Evolutionary conservation across 2,113 vertebrate genomes (phyloP).

Genomic region (Ellobius talpinus): DNA sequence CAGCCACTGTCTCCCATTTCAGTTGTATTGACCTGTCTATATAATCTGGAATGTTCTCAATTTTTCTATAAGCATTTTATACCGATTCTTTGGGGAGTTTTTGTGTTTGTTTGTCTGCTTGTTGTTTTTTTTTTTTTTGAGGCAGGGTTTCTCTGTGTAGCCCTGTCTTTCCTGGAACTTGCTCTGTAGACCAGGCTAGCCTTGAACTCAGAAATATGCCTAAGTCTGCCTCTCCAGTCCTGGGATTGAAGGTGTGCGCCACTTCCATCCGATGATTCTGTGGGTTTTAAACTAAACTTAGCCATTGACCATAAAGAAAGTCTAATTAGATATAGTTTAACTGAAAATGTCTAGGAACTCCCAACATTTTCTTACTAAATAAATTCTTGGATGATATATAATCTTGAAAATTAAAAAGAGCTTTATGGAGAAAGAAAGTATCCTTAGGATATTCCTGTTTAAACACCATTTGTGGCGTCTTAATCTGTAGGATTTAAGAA

Average conservation of each 20-base stretch:
- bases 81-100: not conserved
- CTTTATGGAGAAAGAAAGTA: not conserved
- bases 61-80: conserved; percentile 48
- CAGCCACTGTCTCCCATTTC: not conserved
- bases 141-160: not conserved
- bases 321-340: conserved; percentile 53
- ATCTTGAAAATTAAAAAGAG: not conserved
- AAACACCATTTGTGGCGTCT: not conserved
- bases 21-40: not conserved
- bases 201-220: not conserved
- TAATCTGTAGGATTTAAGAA: not conserved
- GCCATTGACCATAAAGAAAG: conserved; percentile 35
- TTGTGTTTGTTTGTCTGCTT: not conserved
- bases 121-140: not conserved
- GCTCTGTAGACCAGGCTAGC: not conserved
- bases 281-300: conserved; percentile 65
- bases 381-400: not conserved
- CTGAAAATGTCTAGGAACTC: conserved; percentile 44
- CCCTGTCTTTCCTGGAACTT: not conserved
- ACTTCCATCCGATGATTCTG: not conserved
- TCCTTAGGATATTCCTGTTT: not conserved
- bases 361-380: not conserved
- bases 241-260: not conserved
- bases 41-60: conserved; percentile 32
- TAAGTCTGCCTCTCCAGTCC: not conserved